These are phyloP conservation scores for Eremobia ochroleuca DNA, from an alignment of 2,888 invertebrate genomes.

Conservation along the genomic window DNA sequence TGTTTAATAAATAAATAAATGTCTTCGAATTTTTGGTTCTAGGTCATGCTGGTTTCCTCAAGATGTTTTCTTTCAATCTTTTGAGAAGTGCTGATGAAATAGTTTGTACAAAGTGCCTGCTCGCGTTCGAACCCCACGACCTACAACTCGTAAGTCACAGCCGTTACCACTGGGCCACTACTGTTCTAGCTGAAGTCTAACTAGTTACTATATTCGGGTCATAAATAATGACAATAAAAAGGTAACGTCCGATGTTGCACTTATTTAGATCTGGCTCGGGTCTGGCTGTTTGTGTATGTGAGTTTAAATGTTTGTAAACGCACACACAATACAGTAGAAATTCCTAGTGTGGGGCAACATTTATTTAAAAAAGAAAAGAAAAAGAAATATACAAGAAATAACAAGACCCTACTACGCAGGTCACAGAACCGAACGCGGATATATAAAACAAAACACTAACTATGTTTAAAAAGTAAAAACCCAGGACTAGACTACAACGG, in stretches of 20 bases:
- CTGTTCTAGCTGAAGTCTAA: neutral
- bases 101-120: no score
- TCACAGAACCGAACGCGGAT: slow-evolving; percentile 3
- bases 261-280: neutral
- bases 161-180: no score
- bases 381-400: neutral
- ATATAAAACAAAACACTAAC: slow-evolving; percentile 51
- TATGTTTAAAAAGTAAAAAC: slow-evolving; percentile 26
- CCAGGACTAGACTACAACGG: slow-evolving; percentile 47
- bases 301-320: no score
- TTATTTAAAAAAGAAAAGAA: no score
- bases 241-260: neutral
- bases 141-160: no score
- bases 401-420: neutral
- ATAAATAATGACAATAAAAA: neutral
- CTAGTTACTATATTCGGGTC: neutral
- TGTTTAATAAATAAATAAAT: no score
- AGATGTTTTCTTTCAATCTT: neutral
- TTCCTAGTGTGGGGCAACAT: no score
- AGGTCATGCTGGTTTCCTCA: neutral
- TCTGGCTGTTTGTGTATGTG: no score
- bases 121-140: no score
- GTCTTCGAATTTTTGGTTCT: neutral
- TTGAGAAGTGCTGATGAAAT: no score
- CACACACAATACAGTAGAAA: no score